Evolutionary conservation across 2,797 vertebrate species (phyloP), one percentile per base, ranked within the genome.

Genomic region (Halcyon leucocephala): DNA sequence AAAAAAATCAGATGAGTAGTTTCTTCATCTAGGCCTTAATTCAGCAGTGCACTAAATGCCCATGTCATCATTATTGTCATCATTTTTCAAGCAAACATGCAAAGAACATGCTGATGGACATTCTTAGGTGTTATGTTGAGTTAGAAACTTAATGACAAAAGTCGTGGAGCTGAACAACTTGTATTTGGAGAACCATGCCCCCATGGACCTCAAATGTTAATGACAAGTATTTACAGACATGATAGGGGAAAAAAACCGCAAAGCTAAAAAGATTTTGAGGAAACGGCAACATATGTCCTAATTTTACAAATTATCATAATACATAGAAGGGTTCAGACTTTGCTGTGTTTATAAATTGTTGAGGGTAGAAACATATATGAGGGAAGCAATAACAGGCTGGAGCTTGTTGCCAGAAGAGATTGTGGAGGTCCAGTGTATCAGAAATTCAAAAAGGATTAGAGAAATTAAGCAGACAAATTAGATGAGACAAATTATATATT

Each of bases 401-500:
- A 90, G 1, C 10, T 93, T 52, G 31, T 73, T 96, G 51, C 65
- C 37, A 65, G 69, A 72, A 46, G 49, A 88, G 48, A 60, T 60
- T 49, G 44, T 73, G 35, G 33, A 90, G 72, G 37, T 46, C 29
- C 3, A 25, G 25, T 54, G 18, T 42, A 83, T 25, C 76, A 95
- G 57, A 65, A 83, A 76, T 90, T 94, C 57, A 65, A 69, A 93
- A 95, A 86, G 58, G 49, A 94, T 87, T 95, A 93, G 26, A 93
- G 31, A 94, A 94, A 94, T 93, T 93, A 90, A 46, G 14, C 37
- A 91, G 91, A 91, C 79, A 95, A 95, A 95, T 93, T 90, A 94
- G 69, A 95, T 0, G 1, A 94, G 93, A 91, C 82, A 96, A 95
- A 96, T 90, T 93, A 93, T 80, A 91, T 65, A 69, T 65, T 78